Conservation (phyloP, 1,140 invertebrate genomes). For the Rhyacophila brunnea region DNA sequence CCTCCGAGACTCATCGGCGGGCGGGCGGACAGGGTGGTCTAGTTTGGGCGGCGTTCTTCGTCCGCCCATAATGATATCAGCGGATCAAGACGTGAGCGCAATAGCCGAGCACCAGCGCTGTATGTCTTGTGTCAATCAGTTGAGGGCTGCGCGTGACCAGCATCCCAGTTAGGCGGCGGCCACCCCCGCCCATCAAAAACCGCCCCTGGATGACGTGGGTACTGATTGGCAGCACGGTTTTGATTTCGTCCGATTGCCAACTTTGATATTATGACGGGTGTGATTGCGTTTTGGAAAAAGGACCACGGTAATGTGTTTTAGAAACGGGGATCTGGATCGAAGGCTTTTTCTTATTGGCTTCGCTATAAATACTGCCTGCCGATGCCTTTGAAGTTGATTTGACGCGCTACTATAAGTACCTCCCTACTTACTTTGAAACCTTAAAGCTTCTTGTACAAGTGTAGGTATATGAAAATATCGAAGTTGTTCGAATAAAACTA, state of each 20-base stretch:
- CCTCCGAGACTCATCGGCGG: not conserved
- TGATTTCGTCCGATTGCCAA: slow-evolving; percentile 18
- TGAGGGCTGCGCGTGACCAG: slow-evolving; percentile 20
- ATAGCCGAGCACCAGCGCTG: slow-evolving; percentile 25
- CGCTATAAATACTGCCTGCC: not conserved
- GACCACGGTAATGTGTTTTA: too few relatives aligned
- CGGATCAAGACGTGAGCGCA: slow-evolving; percentile 36
- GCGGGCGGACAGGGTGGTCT: not conserved
- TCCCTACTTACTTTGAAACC: too few relatives aligned
- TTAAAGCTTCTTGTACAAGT: too few relatives aligned
- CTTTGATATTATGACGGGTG: too few relatives aligned
- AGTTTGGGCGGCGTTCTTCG: slow-evolving; percentile 21
- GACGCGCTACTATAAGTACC: too few relatives aligned
- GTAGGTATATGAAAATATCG: too few relatives aligned
- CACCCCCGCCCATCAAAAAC: not conserved
- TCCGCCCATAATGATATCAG: slow-evolving; percentile 34
- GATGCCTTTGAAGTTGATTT: not conserved
- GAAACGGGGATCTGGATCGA: too few relatives aligned
- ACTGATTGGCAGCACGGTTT: slow-evolving; percentile 20
- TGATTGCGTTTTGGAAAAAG: too few relatives aligned
- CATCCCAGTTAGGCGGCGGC: not conserved
- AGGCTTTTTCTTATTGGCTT: too few relatives aligned
- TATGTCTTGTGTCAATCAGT: slow-evolving; percentile 35
- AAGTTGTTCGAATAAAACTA: too few relatives aligned
- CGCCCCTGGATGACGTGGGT: slow-evolving; percentile 11